These are phyloP conservation scores for Schizopygopsis malacanthus DNA, from an alignment of 2,797 vertebrate species.

Conservation along the genomic window DNA sequence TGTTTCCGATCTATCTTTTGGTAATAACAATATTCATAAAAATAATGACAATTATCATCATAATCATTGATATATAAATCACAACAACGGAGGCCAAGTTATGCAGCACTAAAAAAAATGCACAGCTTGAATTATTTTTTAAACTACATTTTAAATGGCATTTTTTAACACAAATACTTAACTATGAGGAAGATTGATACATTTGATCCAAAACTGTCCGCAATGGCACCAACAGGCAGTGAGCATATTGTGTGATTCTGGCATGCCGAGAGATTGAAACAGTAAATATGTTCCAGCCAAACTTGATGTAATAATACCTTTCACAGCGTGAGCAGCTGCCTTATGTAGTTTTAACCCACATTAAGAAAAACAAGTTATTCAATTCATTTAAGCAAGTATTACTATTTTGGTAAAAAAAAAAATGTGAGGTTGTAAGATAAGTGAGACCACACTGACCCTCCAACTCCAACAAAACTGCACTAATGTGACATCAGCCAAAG, in stretches of 20 bases:
- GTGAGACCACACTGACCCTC: neutral
- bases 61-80: too few relatives aligned
- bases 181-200: neutral
- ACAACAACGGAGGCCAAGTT: too few relatives aligned
- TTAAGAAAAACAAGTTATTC: neutral
- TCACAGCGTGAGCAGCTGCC: neutral
- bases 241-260: constrained; percentile 3
- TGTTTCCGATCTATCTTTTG: too few relatives aligned
- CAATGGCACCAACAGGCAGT: neutral
- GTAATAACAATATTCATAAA: too few relatives aligned
- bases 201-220: constrained; percentile 8
- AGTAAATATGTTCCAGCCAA: constrained; percentile 15
- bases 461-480: neutral
- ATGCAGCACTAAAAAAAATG: neutral
- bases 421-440: neutral
- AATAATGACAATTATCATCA: too few relatives aligned
- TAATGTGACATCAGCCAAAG: neutral
- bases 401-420: neutral
- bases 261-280: constrained; percentile 14
- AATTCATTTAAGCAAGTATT: neutral
- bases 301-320: constrained; percentile 1
- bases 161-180: neutral
- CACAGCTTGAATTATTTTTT: neutral
- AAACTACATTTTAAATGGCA: neutral
- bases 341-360: constrained; percentile 1